Conservation (phyloP, 1,140 invertebrate species). For the Panagrolaimus sp. region DNA sequence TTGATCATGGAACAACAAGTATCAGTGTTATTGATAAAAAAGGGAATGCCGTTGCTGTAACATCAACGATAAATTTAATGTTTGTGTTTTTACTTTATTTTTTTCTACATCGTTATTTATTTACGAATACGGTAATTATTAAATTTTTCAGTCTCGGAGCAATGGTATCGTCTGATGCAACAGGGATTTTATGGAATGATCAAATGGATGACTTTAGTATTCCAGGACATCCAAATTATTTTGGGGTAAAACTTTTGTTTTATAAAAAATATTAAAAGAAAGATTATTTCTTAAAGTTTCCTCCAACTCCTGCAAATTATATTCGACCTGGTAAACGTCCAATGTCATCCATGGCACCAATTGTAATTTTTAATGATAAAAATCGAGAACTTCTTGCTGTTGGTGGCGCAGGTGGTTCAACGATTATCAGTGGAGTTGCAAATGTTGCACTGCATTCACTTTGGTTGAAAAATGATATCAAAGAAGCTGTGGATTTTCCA, state of each 20-base stretch:
- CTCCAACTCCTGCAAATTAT: conserved; percentile 70
- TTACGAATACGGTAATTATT: background rate
- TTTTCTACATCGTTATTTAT: no score
- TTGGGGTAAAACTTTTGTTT: conserved; percentile 57
- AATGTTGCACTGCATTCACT: conserved; percentile 72
- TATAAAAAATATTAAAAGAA: no score
- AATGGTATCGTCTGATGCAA: conserved; percentile 69
- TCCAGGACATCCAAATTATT: conserved; percentile 71
- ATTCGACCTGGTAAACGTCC: conserved; percentile 74
- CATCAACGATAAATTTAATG: conserved; percentile 11
- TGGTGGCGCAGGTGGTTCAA: conserved; percentile 84
- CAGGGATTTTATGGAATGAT: conserved; percentile 86
- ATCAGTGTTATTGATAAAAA: conserved; percentile 2
- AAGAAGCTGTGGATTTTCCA: conserved; percentile 76
- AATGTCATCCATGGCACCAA: conserved; percentile 82
- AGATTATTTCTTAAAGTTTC: conserved; percentile 62
- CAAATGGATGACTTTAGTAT: conserved; percentile 91
- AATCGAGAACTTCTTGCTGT: conserved; percentile 67
- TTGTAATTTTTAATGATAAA: conserved; percentile 69
- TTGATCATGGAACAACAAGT: conserved; percentile 7
- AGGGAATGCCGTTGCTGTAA: conserved; percentile 9
- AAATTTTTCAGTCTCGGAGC: conserved; percentile 72
- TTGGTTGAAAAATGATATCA: conserved; percentile 77
- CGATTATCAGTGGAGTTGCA: conserved; percentile 76
- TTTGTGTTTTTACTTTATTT: background rate